Evolutionary conservation across 2,797 vertebrate species (phyloP).

Genomic region (Ispidina lecontei): DNA sequence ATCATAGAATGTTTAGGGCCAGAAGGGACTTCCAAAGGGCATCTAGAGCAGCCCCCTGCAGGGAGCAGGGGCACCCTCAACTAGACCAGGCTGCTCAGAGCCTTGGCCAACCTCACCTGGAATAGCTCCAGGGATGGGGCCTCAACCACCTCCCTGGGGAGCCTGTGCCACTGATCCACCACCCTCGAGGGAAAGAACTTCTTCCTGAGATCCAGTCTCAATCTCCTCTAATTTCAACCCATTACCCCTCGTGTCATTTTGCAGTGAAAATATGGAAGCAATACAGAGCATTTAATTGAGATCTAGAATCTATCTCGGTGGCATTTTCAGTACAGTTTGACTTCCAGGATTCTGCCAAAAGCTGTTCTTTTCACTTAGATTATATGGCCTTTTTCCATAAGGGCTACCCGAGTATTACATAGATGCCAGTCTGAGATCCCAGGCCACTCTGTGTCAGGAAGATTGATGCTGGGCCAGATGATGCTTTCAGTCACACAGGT

Average conservation of each 20-base stretch:
- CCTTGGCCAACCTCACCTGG: too few species aligned
- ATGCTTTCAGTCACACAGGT: conserved; percentile 3
- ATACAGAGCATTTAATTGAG: not conserved
- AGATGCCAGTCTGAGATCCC: not conserved
- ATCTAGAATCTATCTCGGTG: not conserved
- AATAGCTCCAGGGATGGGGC: too few species aligned
- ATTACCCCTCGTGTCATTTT: not conserved
- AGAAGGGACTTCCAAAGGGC: too few species aligned
- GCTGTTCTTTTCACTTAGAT: not conserved
- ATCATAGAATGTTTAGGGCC: too few species aligned
- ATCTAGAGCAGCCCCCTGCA: too few species aligned
- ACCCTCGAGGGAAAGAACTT: too few species aligned
- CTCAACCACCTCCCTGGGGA: too few species aligned
- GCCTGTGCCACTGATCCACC: too few species aligned
- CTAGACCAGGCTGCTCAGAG: too few species aligned
- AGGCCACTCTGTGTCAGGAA: not conserved
- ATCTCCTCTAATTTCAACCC: too few species aligned
- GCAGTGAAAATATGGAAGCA: not conserved
- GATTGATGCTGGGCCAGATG: conserved; percentile 27
- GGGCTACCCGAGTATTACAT: not conserved
- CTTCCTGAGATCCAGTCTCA: too few species aligned
- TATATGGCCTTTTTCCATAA: not conserved
- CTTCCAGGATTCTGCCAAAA: not conserved
- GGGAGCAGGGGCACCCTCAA: too few species aligned
- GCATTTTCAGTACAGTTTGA: not conserved